Percentiles rank a stretch among this genome's conserved stretches.
Conservation (phyloP, 2,797 vertebrate genomes). For the Scleropages formosus region DNA sequence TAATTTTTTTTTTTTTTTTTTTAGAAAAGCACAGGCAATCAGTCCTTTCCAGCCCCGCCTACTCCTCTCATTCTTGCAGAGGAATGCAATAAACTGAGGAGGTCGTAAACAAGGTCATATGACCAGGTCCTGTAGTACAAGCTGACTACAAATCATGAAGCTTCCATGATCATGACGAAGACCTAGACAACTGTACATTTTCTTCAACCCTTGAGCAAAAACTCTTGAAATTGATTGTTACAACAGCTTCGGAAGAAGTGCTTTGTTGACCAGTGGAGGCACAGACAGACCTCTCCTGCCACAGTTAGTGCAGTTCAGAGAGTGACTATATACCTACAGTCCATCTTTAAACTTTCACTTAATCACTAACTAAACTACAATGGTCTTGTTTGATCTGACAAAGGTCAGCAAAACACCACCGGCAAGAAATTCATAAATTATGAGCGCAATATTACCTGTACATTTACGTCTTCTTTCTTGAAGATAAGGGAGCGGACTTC, state of each 20-base stretch:
- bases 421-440: neutral
- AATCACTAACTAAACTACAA: neutral
- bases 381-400: too few relatives aligned
- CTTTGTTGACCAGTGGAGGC: neutral
- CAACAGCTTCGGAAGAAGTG: neutral
- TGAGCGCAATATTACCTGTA: conserved; percentile 79
- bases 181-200: neutral
- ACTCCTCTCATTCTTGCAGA: neutral
- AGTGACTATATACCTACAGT: neutral
- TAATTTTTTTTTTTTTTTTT: too few relatives aligned
- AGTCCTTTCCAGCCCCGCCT: too few relatives aligned
- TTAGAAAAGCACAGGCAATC: neutral
- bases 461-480: conserved; percentile 99
- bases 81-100: conserved; percentile 1
- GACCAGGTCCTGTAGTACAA: neutral
- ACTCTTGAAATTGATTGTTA: neutral
- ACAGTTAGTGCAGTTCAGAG: neutral
- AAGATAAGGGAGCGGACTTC: conserved; percentile 97
- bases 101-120: conserved; percentile 15
- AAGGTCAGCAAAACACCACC: neutral
- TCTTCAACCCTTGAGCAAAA: neutral
- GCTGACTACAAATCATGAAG: neutral
- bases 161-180: neutral
- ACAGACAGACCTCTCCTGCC: neutral
- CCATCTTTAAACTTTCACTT: neutral